Evolutionary conservation across 2,888 invertebrate genomes (phyloP), one percentile per base, ranked within the genome.

Genomic region (Noctua comes): DNA sequence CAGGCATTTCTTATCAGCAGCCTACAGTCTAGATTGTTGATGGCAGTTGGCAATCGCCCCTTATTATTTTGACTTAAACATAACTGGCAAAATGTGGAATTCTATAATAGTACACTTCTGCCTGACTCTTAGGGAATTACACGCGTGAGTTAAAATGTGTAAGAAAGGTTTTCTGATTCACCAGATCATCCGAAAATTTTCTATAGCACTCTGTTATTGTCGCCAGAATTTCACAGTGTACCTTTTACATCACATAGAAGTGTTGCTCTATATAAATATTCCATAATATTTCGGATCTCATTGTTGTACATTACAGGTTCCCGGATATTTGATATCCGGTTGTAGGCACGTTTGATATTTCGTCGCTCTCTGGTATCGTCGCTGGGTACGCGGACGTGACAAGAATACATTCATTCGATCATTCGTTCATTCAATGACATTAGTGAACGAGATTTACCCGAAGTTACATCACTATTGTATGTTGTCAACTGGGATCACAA

Each of bases 251-350:
- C 8, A 21, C 3, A 79, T 18, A 51, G 31, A 62, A 54, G 0
- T 68, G 79, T 72, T 71, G 48, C 77, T 68, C 36, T 5, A 36
- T n/a, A 65, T 27, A 31, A 62, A 73, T 71, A 76, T 78, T 74
- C 54, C 43, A 70, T 69, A 51, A 65, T 70, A 43, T 62, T 72
- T 48, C 65, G 21, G 62, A 74, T 66, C 66, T 80, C 31, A 73
- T 83, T 76, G 66, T 43, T 54, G 10, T 71, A 40, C 62, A 69
- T 57, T 75, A 62, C 57, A 11, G 59, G 21, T 31, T 62, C 54
- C 80, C 79, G 79, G 79, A 85, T 85, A 78, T 77, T 72, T 76
- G 18, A 62, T 70, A 77, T 89, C 86, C 77, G 76, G 57, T 71
- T 79, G 40, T 77, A 66, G 13, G 16, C 73, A 75, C 51, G 59